Evolutionary conservation across 2,797 vertebrate species (phyloP), one percentile per base, ranked within the genome.

Genomic region (Xerus rutilus): DNA sequence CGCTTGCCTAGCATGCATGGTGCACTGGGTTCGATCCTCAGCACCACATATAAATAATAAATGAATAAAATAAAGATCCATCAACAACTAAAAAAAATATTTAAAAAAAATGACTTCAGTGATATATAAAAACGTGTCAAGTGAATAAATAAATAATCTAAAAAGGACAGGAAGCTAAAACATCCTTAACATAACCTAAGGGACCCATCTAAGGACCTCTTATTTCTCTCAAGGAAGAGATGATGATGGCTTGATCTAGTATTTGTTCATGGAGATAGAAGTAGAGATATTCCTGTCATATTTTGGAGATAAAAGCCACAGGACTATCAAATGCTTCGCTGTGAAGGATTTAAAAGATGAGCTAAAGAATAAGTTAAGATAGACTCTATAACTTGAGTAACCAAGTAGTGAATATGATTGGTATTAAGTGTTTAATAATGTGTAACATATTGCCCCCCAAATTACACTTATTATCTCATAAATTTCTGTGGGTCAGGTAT

Each of bases 61-160:
- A 49, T 49, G 3, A 49, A 49, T 11, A 49, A 49, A 49, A 49
- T 12, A 49, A 49, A 49, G 49, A 2, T 49, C 10, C 49, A 49
- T 13, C 11, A 11, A 49, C 11, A 49, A 49, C 13, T 49, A n/a
- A n/a, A n/a, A 12, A 49, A 49, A 49, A 49, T 49, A 49, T 49
- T 49, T 49, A 12, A 49, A 11, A 10, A 70, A 57, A 57, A 57
- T 2, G 54, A 57, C 20, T 30, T 73, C 25, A 32, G 39, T 95
- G 57, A 72, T 93, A 95, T 18, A 69, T 78, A 85, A 90, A 94
- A 94, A 79, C 93, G 10, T 59, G 17, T 45, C 35, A 89, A 74
- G 39, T 62, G 15, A 93, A 62, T 57, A 82, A 89, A 78, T 70
- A 84, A 86, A 21, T 45, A 54, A 79, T 18, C 52, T 65, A 77